These are phyloP conservation scores for Eucidaris tribuloides DNA, from an alignment of 35 echinoderm and acorn worm genomes.

Conservation along the genomic window DNA sequence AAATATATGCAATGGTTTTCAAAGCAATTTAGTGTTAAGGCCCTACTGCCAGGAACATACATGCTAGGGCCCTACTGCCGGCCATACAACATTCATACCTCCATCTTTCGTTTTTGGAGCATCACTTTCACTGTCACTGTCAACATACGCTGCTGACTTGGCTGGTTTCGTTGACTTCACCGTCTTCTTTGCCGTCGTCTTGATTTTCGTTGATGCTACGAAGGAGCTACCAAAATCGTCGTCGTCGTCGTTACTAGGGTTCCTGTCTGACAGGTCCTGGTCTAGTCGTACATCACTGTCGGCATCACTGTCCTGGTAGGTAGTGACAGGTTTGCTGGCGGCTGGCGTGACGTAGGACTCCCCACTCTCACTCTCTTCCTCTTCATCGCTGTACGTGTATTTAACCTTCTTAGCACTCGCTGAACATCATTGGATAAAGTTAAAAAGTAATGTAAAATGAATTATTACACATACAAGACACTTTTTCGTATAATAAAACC, in stretches of 20 bases:
- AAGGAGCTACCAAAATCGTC: constrained; percentile 12
- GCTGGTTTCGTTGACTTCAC: neutral
- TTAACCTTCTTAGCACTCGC: constrained; percentile 8
- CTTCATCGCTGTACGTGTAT: constrained; percentile 51
- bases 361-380: constrained; percentile 3
- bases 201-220: constrained; percentile 11
- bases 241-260: neutral
- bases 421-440: neutral
- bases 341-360: neutral
- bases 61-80: too few relatives aligned
- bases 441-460: neutral
- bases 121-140: neutral
- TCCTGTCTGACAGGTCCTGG: constrained; percentile 13
- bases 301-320: neutral
- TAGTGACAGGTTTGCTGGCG: neutral
- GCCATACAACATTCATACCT: neutral
- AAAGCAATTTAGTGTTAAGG: neutral
- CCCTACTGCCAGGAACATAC: too few relatives aligned
- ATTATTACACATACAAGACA: too few relatives aligned
- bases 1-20: neutral
- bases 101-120: neutral
- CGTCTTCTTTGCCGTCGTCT: constrained; percentile 57
- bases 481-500: too few relatives aligned
- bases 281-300: neutral
- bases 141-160: neutral